Conservation (phyloP, 2,888 invertebrate genomes). For the Amiota minor region DNA sequence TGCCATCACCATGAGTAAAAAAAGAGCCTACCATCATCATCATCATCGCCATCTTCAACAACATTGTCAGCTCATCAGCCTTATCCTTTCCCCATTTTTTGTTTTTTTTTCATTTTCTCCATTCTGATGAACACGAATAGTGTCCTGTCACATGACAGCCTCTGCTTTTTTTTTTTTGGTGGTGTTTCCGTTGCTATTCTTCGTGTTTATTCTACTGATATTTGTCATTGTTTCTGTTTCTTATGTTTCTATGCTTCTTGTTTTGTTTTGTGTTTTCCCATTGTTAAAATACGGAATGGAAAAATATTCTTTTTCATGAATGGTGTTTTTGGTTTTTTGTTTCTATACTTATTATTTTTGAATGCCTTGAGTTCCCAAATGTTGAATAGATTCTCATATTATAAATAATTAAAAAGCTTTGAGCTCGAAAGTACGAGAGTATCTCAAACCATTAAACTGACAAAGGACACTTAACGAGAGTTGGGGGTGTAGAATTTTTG, state of each 20-base stretch:
- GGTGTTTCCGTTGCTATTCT: not conserved
- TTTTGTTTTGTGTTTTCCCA: not conserved
- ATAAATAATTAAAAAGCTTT: too few species aligned
- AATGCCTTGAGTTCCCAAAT: too few species aligned
- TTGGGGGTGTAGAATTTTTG: too few species aligned
- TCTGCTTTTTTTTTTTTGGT: not conserved
- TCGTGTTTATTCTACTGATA: not conserved
- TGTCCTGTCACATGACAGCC: not conserved
- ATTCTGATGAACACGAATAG: too few species aligned
- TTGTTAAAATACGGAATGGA: not conserved
- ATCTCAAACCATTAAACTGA: too few species aligned
- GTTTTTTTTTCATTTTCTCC: constrained; percentile 13
- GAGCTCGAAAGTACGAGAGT: too few species aligned
- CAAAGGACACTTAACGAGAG: too few species aligned
- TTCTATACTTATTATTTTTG: too few species aligned
- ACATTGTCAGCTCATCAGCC: constrained; percentile 27
- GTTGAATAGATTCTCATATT: too few species aligned
- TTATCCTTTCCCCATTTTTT: constrained; percentile 13
- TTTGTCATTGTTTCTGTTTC: not conserved
- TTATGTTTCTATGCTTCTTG: not conserved
- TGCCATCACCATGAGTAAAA: not conserved
- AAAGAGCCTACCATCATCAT: not conserved
- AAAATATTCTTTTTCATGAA: too few species aligned
- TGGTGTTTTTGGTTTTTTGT: too few species aligned
- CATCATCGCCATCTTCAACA: constrained; percentile 28